Evolutionary conservation across 2,888 invertebrate genomes (phyloP), one percentile per base, ranked within the genome.

Genomic region (Aradus depressus): DNA sequence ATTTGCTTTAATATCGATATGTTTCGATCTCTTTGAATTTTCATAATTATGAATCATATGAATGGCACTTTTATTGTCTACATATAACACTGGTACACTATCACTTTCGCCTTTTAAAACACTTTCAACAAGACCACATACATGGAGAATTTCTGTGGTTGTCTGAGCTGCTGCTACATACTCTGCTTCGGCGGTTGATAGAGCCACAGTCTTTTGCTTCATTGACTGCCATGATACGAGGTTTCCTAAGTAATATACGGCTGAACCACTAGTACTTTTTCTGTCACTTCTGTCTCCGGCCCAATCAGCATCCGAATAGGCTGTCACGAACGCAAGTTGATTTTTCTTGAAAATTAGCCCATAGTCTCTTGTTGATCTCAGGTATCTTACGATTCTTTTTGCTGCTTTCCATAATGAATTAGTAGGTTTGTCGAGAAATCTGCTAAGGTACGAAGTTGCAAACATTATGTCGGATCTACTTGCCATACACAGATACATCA

Each of bases 351-450:
- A 52, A 32, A 18, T 49, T 10, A 48, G 28, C 8, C 32, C 12
- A n/a, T 5, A 14, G 1, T 47, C 31, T 26, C 26, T 35, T 2
- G 44, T 35, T 3, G 8, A 4, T 12, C 35, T 41, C 2, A 49
- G 2, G 12, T 49, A 48, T 3, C 47, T 32, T n/a, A 52, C 35
- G 10, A 47, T 45, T 3, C 48, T 23, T 45, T 55, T 55, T 14
- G 50, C 51, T 28, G 53, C 53, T 34, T 47, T 53, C 53, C 53
- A 55, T 16, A 37, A 31, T 26, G 32, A 21, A 19, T 21, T n/a
- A 10, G 38, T 54, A 12, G 54, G 54, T 39, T 50, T 52, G 21
- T 56, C 52, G n/a, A 54, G 44, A 34, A 52, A 52, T 42, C 48
- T 3, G 14, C 57, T 48, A n/a, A 57, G 39, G 14, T 44, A 55